Percentiles rank a stretch among this genome's conserved stretches.
Conservation (phyloP, 2,888 invertebrate genomes). For the Bembecia ichneumoniformis region DNA sequence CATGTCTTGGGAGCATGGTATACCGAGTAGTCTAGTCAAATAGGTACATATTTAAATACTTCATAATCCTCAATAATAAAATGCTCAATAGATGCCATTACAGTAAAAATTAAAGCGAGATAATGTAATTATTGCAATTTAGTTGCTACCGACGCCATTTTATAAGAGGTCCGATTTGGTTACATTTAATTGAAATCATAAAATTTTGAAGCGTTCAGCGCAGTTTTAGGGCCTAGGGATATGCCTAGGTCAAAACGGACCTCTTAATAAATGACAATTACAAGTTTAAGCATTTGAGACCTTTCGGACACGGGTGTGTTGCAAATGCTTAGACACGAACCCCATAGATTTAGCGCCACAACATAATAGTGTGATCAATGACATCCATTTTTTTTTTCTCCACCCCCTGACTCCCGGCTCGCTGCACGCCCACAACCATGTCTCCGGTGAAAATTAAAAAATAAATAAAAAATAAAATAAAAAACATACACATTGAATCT, state of each 20-base stretch:
- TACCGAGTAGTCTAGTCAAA: slow-evolving; percentile 7
- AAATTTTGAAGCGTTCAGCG: too few species aligned
- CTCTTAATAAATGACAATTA: too few species aligned
- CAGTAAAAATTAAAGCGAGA: slow-evolving; percentile 41
- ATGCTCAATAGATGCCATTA: slow-evolving; percentile 40
- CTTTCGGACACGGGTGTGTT: too few species aligned
- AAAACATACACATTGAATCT: slow-evolving; percentile 56
- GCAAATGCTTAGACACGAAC: slow-evolving; percentile 13
- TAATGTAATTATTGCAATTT: slow-evolving; percentile 51
- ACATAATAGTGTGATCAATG: slow-evolving; percentile 62
- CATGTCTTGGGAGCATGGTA: slow-evolving; percentile 49
- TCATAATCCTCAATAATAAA: slow-evolving; percentile 33
- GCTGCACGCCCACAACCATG: slow-evolving; percentile 64
- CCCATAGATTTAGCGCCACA: slow-evolving; percentile 55
- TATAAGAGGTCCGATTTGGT: too few species aligned
- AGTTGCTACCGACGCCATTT: slow-evolving; percentile 10
- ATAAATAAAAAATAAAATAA: slow-evolving; percentile 22
- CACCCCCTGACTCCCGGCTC: slow-evolving; percentile 54
- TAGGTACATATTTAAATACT: background rate
- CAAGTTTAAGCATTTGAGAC: too few species aligned
- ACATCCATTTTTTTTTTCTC: slow-evolving; percentile 68
- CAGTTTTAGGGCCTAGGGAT: too few species aligned
- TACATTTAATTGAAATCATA: too few species aligned
- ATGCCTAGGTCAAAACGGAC: too few species aligned
- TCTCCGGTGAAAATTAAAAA: slow-evolving; percentile 56